Evolutionary conservation across 2,797 vertebrate genomes (phyloP).

Genomic region (Chloroceryle amazona): DNA sequence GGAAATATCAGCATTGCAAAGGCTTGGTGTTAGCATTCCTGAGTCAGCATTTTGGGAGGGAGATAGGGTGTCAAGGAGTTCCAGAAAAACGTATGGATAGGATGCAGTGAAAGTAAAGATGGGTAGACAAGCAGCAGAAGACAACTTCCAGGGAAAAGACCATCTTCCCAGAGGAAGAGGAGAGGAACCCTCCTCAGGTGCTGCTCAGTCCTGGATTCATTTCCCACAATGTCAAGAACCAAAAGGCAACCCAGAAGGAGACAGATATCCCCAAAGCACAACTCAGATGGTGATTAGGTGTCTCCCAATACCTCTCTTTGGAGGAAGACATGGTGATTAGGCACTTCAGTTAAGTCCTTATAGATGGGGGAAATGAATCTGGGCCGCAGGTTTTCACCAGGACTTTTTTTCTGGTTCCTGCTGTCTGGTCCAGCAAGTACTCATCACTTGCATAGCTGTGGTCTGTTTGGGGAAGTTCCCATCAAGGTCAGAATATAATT

Average conservation of each 20-base stretch:
- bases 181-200: background rate
- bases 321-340: background rate
- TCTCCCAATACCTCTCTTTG: background rate
- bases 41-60: background rate
- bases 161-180: rapidly evolving
- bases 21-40: background rate
- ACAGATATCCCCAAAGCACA: background rate
- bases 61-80: background rate
- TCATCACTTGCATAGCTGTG: background rate
- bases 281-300: background rate
- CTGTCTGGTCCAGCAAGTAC: background rate
- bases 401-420: background rate
- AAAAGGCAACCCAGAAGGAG: background rate
- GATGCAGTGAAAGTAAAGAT: background rate
- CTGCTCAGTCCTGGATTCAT: background rate
- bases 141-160: background rate
- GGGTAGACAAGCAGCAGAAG: background rate
- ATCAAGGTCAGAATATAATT: background rate
- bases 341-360: background rate
- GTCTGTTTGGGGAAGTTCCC: background rate
- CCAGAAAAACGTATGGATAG: background rate
- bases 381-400: background rate
- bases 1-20: background rate
- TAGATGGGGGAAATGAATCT: background rate
- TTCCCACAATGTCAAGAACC: background rate